Evolutionary conservation across 2,113 vertebrate genomes (phyloP).

Genomic region (Pelecanoides urinatrix): DNA sequence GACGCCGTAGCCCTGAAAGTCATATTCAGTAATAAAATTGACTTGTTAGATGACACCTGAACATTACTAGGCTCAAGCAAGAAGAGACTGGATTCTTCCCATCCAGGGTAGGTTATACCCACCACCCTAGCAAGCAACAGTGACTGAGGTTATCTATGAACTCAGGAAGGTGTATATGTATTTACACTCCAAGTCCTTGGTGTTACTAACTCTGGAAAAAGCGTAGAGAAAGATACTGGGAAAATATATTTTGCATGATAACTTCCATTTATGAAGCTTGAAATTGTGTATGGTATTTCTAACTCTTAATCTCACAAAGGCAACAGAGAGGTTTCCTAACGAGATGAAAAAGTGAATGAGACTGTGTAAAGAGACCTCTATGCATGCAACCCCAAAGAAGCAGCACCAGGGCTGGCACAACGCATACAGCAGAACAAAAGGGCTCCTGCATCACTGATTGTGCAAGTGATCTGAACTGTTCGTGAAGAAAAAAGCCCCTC

Average conservation of each 20-base stretch:
- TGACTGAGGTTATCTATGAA: neutral
- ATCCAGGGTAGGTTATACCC: rapidly evolving
- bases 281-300: neutral
- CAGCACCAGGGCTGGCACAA: neutral
- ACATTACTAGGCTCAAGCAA: neutral
- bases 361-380: neutral
- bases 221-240: neutral
- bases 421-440: neutral
- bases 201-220: neutral
- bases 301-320: neutral
- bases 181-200: neutral
- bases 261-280: neutral
- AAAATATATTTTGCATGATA: neutral
- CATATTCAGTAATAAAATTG: neutral
- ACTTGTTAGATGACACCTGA: neutral
- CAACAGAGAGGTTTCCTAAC: neutral
- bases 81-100: neutral
- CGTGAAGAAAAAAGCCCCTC: neutral
- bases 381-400: neutral
- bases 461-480: neutral
- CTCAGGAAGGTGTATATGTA: rapidly evolving
- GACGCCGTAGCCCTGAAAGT: neutral
- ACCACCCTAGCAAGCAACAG: neutral
- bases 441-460: neutral
- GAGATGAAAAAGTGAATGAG: neutral